Base-by-base conservation (phyloP, 2,888 invertebrate species). In the Atethmia centrago region DNA sequence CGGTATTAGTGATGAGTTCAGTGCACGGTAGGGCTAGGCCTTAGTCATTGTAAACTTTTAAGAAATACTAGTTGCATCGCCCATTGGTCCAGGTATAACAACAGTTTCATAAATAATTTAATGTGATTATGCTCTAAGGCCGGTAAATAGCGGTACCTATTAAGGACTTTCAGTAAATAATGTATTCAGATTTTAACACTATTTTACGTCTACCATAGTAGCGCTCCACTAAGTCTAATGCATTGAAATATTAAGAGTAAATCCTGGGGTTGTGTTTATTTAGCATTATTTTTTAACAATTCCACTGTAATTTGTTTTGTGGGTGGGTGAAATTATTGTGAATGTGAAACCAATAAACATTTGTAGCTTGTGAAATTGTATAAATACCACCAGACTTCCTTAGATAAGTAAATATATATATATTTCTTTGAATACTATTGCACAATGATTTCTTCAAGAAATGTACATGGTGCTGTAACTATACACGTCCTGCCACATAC, bases 21-120 rank as follows among this genome's bases (percentile, higher is more conserved):
- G 64, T 68, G 56, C 31, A 68, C 12, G 12, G 28, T 51, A 63
- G 12, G 55, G 12, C n/a, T 51, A 63, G 12, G 55, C 14, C 3
- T 31, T 9, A 62, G 10, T 49, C 61, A 53, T 59, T 67, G 65
- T 69, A 62, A 12, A 59, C 47, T 45, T 55, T n/a, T 45, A 70
- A 47, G 42, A 40, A 61, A 42, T 47, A 58, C 14, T 45, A 59
- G 12, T 69, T 71, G 61, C 61, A 59, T 53, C 65, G 55, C 9
- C 53, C 42, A n/a, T 19, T 63, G 2, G 16, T 42, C 14, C 16
- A 77, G 78, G 78, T 64, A 63, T 14, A 58, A 16, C 16, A 55
- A 53, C 14, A 58, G 25, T 64, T 64, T 53, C 8, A 8, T 40
- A 42, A 47, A 40, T 40, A 47, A 42, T 42, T 58, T 74, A 31